Percentiles rank a stretch among this genome's conserved stretches.
Evolutionary conservation across 2,888 invertebrate genomes (phyloP).

Genomic region (Athripsodes cinereus): DNA sequence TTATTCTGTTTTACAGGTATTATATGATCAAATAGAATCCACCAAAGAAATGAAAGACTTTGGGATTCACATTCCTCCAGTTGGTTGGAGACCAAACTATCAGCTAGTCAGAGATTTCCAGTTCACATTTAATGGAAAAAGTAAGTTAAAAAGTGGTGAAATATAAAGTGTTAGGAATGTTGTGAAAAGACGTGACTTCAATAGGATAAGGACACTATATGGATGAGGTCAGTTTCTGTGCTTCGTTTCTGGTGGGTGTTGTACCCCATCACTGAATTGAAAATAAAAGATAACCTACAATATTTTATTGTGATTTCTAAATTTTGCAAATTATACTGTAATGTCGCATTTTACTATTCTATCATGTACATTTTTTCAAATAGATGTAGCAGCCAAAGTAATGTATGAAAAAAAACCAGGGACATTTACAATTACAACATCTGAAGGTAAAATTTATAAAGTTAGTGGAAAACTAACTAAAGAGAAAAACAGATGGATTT

Average conservation of each 20-base stretch:
- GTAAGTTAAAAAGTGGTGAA: conserved; percentile 37
- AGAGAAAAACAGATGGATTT: conserved; percentile 36
- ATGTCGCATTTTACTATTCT: too few relatives aligned
- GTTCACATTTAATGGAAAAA: conserved; percentile 55
- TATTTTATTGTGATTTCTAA: too few relatives aligned
- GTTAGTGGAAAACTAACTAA: conserved; percentile 43
- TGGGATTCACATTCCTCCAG: conserved; percentile 39
- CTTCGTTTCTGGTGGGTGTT: too few relatives aligned
- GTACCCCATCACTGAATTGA: too few relatives aligned
- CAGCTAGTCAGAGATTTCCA: conserved; percentile 49
- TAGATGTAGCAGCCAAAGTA: conserved; percentile 51
- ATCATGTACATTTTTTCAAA: too few relatives aligned
- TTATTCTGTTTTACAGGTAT: conserved; percentile 29
- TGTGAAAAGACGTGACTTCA: too few relatives aligned
- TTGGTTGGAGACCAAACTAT: conserved; percentile 60
- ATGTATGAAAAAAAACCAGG: conserved; percentile 44
- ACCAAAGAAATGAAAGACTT: conserved; percentile 29
- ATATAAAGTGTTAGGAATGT: too few relatives aligned
- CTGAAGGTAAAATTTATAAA: conserved; percentile 50
- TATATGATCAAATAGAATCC: conserved; percentile 41
- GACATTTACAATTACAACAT: conserved; percentile 39
- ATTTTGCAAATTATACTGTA: too few relatives aligned
- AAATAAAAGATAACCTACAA: too few relatives aligned
- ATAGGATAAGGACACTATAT: too few relatives aligned
- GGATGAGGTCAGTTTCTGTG: too few relatives aligned